Base-by-base conservation (phyloP, 2,797 vertebrate genomes). In the Xiphorhynchus erythropygius region DNA sequence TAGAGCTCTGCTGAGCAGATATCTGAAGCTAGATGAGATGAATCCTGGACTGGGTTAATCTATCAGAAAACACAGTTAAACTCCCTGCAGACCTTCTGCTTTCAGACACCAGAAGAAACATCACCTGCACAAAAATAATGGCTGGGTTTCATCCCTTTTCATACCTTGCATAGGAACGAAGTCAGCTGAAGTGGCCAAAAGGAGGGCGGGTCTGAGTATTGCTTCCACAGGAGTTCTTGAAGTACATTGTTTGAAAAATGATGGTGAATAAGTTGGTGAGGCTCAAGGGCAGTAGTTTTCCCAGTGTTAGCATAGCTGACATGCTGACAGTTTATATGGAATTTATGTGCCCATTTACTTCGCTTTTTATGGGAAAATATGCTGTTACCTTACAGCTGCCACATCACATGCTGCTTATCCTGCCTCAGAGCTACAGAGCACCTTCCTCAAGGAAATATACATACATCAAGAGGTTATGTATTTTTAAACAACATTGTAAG, bases 301-400 rank as follows among this genome's bases (percentile, higher is more conserved):
- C 95, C 94, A 94, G 93, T 97, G 97, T 98, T 98, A 98, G 96
- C 97, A 98, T 97, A 98, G 97, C 94, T 98, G 97, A 97, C 97
- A 97, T 86, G 84, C 95, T 98, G 98, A 98, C 97, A 98, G 97
- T 98, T 98, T 98, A 96, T 98, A 97, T 83, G 96, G 95, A 98
- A 98, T 98, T 98, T 98, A 98, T 98, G 96, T 97, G 97, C 97
- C 97, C 97, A 98, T 98, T 98, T 98, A 94, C 96, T 95, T 96
- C 90, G 95, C 95, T 97, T 98, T 98, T 98, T 98, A 98, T 98
- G 97, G 96, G 96, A 97, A 98, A 98, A 98, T 97, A 98, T 97
- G 97, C 97, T 98, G 97, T 97, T 98, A 97, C 93, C 96, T 98
- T 98, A 98, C 97, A 98, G 98, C 97, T 98, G 97, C 96, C 96